Evolutionary conservation across 2,113 vertebrate genomes (phyloP).

Genomic region (Semnopithecus entellus): DNA sequence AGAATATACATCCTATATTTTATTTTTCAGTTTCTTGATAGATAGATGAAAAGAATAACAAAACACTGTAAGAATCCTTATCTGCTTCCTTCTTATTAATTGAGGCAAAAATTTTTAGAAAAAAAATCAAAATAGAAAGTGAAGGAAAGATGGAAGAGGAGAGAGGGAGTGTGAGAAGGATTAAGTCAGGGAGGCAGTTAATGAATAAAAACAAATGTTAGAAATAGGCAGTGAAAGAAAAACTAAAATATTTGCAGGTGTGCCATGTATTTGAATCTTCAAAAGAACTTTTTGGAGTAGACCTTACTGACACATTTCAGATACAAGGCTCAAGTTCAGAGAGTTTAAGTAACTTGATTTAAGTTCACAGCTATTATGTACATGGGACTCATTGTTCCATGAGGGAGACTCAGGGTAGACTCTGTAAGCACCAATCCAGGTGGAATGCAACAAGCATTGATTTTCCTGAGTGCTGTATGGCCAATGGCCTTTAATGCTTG

Average conservation of each 20-base stretch:
- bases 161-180: rapidly evolving
- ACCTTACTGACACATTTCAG: neutral
- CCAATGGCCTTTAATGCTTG: neutral
- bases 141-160: neutral
- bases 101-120: neutral
- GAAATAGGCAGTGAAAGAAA: neutral
- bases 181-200: neutral
- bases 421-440: neutral
- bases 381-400: neutral
- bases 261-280: neutral
- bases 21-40: neutral
- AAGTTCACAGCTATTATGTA: neutral
- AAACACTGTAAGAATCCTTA: neutral
- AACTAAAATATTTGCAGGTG: neutral
- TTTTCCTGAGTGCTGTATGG: neutral
- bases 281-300: neutral
- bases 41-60: neutral
- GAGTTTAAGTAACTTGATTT: neutral
- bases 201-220: neutral
- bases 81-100: neutral
- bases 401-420: neutral
- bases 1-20: neutral
- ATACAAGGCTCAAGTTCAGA: neutral
- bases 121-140: neutral
- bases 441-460: neutral